phyloP scores from a whole-genome alignment of 2,888 invertebrate species.

The Harpalus rubripes region DNA sequence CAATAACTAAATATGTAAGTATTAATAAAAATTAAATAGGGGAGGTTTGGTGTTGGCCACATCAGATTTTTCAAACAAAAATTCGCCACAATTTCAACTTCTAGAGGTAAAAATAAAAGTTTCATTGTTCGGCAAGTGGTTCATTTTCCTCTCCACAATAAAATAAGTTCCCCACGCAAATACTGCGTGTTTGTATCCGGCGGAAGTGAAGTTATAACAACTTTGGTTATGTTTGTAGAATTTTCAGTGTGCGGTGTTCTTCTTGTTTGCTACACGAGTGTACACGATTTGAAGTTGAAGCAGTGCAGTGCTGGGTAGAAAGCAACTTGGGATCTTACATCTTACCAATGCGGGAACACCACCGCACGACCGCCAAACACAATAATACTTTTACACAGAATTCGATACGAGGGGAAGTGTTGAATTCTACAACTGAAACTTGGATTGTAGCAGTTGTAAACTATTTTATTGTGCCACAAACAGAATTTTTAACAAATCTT shows the following conservation, averaged over 20 bases:
- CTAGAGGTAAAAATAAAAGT: not conserved
- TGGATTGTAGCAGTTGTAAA: not conserved
- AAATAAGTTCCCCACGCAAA: not conserved
- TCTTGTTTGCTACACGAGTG: conserved; percentile 32
- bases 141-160: not conserved
- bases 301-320: not conserved
- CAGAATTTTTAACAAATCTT: not conserved
- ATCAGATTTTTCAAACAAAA: too few relatives aligned
- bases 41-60: too few relatives aligned
- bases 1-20: too few relatives aligned
- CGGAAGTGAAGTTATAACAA: conserved; percentile 31
- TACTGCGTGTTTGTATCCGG: not conserved
- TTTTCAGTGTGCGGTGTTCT: conserved; percentile 11
- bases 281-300: not conserved
- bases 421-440: not conserved
- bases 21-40: too few relatives aligned
- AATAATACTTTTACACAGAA: conserved; percentile 48
- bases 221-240: conserved; percentile 48
- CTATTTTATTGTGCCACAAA: not conserved
- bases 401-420: conserved; percentile 13
- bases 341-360: conserved; percentile 28
- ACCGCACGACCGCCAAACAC: conserved; percentile 38
- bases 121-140: not conserved
- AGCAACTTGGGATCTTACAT: conserved; percentile 18
- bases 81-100: too few relatives aligned